Evolutionary conservation across 2,113 vertebrate genomes (phyloP).

Genomic region (Struthidea cinerea): DNA sequence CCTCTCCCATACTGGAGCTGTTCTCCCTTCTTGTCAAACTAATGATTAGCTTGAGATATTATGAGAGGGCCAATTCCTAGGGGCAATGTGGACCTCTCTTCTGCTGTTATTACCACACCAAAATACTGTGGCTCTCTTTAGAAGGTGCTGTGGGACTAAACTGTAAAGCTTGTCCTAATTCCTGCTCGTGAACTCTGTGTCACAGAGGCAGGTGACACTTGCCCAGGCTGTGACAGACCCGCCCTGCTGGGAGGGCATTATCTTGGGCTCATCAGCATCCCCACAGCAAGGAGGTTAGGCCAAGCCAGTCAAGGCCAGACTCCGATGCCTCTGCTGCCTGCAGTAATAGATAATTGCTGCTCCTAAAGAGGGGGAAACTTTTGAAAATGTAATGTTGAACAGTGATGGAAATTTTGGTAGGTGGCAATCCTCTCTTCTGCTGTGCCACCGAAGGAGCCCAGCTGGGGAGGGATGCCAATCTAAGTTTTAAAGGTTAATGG

Average conservation of each 20-base stretch:
- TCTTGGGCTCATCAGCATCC: not conserved
- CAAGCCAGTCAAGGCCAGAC: not conserved
- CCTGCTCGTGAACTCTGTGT: not conserved
- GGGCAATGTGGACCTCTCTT: fast-evolving
- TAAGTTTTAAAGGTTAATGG: not conserved
- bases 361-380: not conserved
- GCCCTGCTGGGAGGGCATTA: too few species aligned
- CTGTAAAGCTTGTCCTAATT: not conserved
- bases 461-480: not conserved
- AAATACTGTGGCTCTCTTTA: not conserved
- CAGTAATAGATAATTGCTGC: not conserved
- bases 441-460: not conserved
- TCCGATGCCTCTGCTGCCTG: not conserved
- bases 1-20: not conserved
- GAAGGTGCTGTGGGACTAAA: not conserved
- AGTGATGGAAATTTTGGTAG: not conserved
- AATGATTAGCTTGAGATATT: not conserved
- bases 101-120: not conserved
- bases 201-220: not conserved
- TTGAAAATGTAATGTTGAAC: not conserved
- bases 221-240: fast-evolving
- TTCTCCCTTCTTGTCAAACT: not conserved
- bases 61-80: not conserved
- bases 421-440: not conserved
- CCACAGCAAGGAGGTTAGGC: not conserved